Evolutionary conservation across 2,113 vertebrate genomes (phyloP), one percentile per base, ranked within the genome.

Genomic region (Spea multiplicata): DNA sequence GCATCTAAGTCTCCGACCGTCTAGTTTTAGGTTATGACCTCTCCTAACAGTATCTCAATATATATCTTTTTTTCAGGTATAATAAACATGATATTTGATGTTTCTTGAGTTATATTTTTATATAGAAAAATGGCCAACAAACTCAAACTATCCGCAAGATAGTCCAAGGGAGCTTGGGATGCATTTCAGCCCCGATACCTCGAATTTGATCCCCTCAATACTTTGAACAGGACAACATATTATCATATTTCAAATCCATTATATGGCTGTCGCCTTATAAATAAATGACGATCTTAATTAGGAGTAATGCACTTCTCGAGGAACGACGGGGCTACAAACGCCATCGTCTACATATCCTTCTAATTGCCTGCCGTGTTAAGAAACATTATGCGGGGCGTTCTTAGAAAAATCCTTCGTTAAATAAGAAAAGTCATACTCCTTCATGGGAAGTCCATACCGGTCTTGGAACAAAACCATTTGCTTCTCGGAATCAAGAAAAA

Each of bases 401-500:
- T 61, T 59, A 65, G 48, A 76, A 67, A 76, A 76, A 70, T 61
- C 13, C 46, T 59, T 61, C 75, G 61, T 69, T 59, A 76, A 3
- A 76, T 12, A 47, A 47, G 49, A 62, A 62, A 16, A 8, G 30
- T 46, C 10, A 67, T 55, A 46, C 52, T 72, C 49, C 46, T 73
- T 55, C 44, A 72, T 66, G 30, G 68, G 65, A 65, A 64, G 44
- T 73, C 66, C 53, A 17, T 65, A 17, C 49, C n/a, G 5, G 50
- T 49, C 83, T 83, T 84, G 78, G 86, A 81, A 83, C 75, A 76
- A 87, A 87, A 86, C 91, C 91, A 90, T 92, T 93, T 92, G 92
- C 86, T 86, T 73, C 88, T 86, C 89, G 88, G 86, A 84, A 85
- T 87, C 88, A 89, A 88, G 88, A 86, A 82, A 84, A 89, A 88